phyloP scores from a whole-genome alignment of 2,797 vertebrate species.

The Alfaro cultratus region DNA sequence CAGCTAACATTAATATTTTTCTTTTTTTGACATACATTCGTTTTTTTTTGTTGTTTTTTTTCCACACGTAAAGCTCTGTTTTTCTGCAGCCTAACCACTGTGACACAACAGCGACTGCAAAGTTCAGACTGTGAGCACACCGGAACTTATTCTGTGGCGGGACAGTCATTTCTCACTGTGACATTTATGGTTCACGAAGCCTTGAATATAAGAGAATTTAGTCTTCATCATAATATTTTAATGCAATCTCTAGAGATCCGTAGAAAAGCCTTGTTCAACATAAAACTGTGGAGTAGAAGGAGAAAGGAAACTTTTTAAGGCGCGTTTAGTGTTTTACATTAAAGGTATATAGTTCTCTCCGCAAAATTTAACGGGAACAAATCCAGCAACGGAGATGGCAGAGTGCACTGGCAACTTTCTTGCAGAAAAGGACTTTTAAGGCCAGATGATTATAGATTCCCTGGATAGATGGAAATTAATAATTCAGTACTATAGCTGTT shows the following conservation, averaged over 20 bases:
- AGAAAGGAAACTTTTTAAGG: neutral
- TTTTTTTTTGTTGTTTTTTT: slow-evolving; percentile 19
- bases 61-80: slow-evolving; percentile 30
- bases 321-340: neutral
- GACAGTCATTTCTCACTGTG: neutral
- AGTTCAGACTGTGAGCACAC: neutral
- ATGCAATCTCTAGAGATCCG: slow-evolving; percentile 3
- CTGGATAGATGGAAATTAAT: neutral
- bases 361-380: neutral
- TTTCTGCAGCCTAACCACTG: slow-evolving; percentile 10
- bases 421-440: neutral
- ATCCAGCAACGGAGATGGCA: neutral
- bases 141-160: neutral
- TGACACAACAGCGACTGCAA: slow-evolving; percentile 3
- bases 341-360: neutral
- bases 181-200: slow-evolving; percentile 12
- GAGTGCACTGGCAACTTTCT: neutral
- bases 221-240: slow-evolving; percentile 1
- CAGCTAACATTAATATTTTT: slow-evolving; percentile 69
- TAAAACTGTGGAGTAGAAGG: neutral
- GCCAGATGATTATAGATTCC: neutral
- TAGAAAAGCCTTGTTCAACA: neutral
- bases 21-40: slow-evolving; percentile 54
- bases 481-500: neutral
- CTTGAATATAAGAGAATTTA: slow-evolving; percentile 5